Percentiles rank a stretch among this genome's conserved stretches.
Evolutionary conservation across 2,797 vertebrate species (phyloP).

Genomic region (Thaleichthys pacificus): DNA sequence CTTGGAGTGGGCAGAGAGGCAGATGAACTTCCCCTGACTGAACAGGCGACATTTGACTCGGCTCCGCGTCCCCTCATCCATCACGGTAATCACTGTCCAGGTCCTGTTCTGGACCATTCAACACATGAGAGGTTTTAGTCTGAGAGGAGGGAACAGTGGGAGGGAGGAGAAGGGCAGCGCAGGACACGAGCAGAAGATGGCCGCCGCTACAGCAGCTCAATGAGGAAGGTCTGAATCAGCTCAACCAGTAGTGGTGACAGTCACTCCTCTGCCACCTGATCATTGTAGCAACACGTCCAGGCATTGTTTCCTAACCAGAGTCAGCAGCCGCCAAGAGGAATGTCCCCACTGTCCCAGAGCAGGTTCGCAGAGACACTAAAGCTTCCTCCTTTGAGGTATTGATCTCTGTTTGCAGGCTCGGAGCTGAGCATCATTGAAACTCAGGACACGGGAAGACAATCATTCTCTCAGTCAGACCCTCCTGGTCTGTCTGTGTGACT

Average conservation of each 20-base stretch:
- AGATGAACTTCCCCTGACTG: constrained; percentile 29
- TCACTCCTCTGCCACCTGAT: constrained; percentile 25
- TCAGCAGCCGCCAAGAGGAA: constrained; percentile 24
- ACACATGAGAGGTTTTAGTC: constrained; percentile 41
- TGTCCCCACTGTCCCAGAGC: neutral
- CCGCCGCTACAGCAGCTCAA: neutral
- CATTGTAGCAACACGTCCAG: neutral
- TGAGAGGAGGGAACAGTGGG: constrained; percentile 16
- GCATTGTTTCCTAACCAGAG: constrained; percentile 38
- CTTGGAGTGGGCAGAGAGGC: constrained; percentile 16
- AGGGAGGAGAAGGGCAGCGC: neutral
- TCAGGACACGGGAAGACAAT: constrained; percentile 40
- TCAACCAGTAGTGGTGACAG: neutral
- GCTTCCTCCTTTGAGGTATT: constrained; percentile 54
- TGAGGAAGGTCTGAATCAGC: too few species aligned
- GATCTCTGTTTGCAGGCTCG: constrained; percentile 55
- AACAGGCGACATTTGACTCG: constrained; percentile 45
- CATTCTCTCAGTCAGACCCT: constrained; percentile 44
- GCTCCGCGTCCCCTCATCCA: constrained; percentile 57
- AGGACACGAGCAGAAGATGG: neutral
- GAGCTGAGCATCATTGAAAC: constrained; percentile 44
- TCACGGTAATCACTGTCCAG: constrained; percentile 57
- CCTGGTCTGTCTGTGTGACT: constrained; percentile 41
- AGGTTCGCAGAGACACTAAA: constrained; percentile 56
- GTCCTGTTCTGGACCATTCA: constrained; percentile 56